Evolutionary conservation across 1,140 invertebrate genomes (phyloP), one percentile per base, ranked within the genome.

Genomic region (Oryctes rhinoceros): DNA sequence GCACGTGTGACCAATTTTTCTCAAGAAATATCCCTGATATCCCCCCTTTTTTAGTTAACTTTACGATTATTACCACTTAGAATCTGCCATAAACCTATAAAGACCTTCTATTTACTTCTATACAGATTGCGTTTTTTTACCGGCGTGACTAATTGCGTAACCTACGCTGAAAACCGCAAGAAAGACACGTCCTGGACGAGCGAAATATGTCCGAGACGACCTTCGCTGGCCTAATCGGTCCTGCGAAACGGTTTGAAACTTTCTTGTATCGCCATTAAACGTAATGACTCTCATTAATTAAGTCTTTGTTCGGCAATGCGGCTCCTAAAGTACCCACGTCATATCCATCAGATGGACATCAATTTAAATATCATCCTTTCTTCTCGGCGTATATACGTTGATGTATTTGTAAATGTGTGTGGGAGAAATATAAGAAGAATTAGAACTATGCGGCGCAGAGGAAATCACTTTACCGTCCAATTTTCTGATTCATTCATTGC

Each of bases 181-280:
- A 59, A 59, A n/a, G 18, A 6, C n/a, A 59, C 15, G 15, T 35
- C 20, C 65, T 5, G 24, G 65, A 37, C 65, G 18, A 13, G 53
- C 53, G 15, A 71, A 71, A 71, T 71, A 71, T 71, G 53, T 59
- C 6, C 13, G 5, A 18, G 53, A 13, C 20, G 65, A 71, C 65
- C 65, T 71, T 71, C 65, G 65, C 24, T 24, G 11, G 35, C 24
- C 24, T 13, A 67, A 6, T 59, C 13, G 15, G 15, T 59, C 18
- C 53, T 59, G 6, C 53, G 15, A n/a, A 59, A 59, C 67, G 39
- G 39, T 44, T 44, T 10, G 9, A 35, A 74, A 74, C 67, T 76
- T 76, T 76, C 75, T 76, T 76, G 75, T 76, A 76, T 76, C 75
- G 47, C 75, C 75, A 76, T 76, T 76, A 76, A 76, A 76, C n/a